Percentiles rank a stretch among this genome's conserved stretches.
These are phyloP conservation scores for Epinotia bilunana DNA, from an alignment of 2,888 invertebrate genomes.

Conservation along the genomic window DNA sequence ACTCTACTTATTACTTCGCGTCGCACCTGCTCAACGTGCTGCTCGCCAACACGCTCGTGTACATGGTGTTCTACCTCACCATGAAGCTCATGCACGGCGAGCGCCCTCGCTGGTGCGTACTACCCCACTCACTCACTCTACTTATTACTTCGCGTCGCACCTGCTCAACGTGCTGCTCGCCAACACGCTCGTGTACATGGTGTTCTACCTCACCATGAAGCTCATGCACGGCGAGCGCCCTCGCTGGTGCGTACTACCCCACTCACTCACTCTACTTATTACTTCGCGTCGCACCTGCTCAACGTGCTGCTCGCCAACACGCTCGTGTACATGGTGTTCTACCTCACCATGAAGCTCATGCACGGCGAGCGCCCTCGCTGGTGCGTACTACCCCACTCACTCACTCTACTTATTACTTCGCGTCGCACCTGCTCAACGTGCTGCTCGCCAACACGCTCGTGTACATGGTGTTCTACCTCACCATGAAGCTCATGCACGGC, in stretches of 20 bases:
- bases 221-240: conserved; percentile 87
- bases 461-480: conserved; percentile 92
- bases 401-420: conserved; percentile 89
- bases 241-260: conserved; percentile 58
- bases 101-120: conserved; percentile 69
- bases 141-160: conserved; percentile 94
- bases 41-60: conserved; percentile 92
- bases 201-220: conserved; percentile 95
- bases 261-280: too few species aligned
- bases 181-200: conserved; percentile 91
- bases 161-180: conserved; percentile 91
- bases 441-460: conserved; percentile 93
- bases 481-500: conserved; percentile 91
- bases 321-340: conserved; percentile 91
- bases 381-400: conserved; percentile 17
- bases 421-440: conserved; percentile 90
- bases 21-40: conserved; percentile 91
- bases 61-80: conserved; percentile 91
- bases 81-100: conserved; percentile 93
- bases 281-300: conserved; percentile 93
- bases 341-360: conserved; percentile 93
- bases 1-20: conserved; percentile 90
- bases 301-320: conserved; percentile 93
- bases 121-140: too few species aligned
- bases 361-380: conserved; percentile 86